Evolutionary conservation across 2,797 vertebrate genomes (phyloP).

Genomic region (Chaunax sp.): DNA sequence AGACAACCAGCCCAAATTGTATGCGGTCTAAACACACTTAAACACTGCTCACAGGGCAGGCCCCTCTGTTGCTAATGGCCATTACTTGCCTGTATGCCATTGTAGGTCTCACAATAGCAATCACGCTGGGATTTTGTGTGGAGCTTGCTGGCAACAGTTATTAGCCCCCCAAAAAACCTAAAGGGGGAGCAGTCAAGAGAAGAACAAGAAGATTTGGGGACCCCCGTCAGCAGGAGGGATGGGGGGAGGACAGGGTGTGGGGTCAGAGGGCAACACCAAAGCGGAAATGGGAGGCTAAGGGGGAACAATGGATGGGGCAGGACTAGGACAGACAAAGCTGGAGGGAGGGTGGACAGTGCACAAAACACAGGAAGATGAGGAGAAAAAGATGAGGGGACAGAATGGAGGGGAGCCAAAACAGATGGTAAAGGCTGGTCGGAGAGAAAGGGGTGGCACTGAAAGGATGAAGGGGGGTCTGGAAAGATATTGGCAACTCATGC

Average conservation of each 20-base stretch:
- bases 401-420: conserved; percentile 79
- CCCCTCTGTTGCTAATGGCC: conserved; percentile 79
- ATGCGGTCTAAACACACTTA: conserved; percentile 67
- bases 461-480: conserved; percentile 43
- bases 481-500: conserved; percentile 51
- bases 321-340: conserved; percentile 77
- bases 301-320: conserved; percentile 78
- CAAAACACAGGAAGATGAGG: conserved; percentile 85
- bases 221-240: conserved; percentile 59
- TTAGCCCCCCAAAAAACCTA: conserved; percentile 75
- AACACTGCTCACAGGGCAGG: conserved; percentile 62
- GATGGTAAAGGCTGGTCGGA: conserved; percentile 79
- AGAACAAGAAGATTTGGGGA: conserved; percentile 84
- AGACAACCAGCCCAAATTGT: conserved; percentile 48
- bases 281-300: conserved; percentile 79
- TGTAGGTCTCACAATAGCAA: conserved; percentile 80
- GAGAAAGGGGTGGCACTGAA: conserved; percentile 51
- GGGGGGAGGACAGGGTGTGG: conserved; percentile 59
- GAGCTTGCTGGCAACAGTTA: conserved; percentile 82
- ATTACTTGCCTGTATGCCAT: conserved; percentile 77
- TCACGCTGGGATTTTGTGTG: conserved; percentile 82
- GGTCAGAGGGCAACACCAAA: conserved; percentile 78
- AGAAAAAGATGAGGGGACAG: conserved; percentile 80
- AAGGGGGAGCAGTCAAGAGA: conserved; percentile 72
- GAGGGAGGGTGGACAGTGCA: conserved; percentile 62